Evolutionary conservation across 2,888 invertebrate species (phyloP), one percentile per base, ranked within the genome.

Genomic region (Agonopterix heracliana): DNA sequence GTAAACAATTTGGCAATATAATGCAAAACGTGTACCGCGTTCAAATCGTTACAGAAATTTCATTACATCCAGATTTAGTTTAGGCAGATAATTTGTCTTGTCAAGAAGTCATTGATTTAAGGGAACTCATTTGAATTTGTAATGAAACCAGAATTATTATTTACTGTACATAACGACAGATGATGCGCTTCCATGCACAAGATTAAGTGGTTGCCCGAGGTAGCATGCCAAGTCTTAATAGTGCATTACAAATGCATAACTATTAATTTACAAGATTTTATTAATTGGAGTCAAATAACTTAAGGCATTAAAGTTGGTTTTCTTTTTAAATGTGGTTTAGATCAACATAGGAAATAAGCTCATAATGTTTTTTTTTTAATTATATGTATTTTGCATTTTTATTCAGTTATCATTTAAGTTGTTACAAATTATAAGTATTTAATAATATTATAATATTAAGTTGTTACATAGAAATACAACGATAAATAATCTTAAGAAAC

Each of bases 121-220:
- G 68, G 62, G 66, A 74, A 72, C 72, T 77, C 74, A 82, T 83
- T 81, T 81, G 76, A 81, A 81, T 81, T 72, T 71, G 70, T 75
- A 78, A 80, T 81, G 67, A 67, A 70, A 66, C 66, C 67, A 41
- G 34, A 10, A 41, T 40, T 11, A 38, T 40, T 41, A 41, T 41
- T 46, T 40, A 40, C 12, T 38, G 43, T 34, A n/a, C 11, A 48
- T 45, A 48, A 46, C 36, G 48, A 48, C 48, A 12, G 40, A 47
- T 45, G 51, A 51, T 48, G 45, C 40, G 46, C 46, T 46, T 12
- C 41, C 12, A 46, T 46, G 44, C 49, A 1, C 47, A 48, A 52
- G 46, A 56, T 53, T 49, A 46, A 46, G 38, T 43, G 44, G 47
- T 44, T 41, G 51, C 51, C 44, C 40, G 40, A 17, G 51, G 48